These are phyloP conservation scores for Trilocha varians DNA, from an alignment of 2,888 invertebrate genomes.

Conservation along the genomic window DNA sequence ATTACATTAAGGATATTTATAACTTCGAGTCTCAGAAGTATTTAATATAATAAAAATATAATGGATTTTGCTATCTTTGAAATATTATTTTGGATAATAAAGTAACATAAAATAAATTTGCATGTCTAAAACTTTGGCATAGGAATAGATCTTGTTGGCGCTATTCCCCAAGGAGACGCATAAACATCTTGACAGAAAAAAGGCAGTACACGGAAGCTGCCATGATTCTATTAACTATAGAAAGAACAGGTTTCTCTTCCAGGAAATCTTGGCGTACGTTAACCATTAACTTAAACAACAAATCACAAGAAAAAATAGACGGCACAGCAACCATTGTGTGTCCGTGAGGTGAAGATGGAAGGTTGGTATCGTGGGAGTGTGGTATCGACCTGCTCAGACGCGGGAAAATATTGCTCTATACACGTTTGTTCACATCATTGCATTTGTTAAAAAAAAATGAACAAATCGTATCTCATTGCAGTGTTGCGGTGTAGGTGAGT, in stretches of 20 bases:
- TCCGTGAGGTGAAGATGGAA: constrained; percentile 51
- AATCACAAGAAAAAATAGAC: constrained; percentile 52
- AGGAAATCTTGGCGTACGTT: constrained; percentile 50
- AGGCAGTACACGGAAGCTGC: constrained; percentile 51
- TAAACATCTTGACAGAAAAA: constrained; percentile 33
- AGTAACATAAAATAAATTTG: too few relatives aligned
- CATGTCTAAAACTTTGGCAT: too few relatives aligned
- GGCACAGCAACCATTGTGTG: constrained; percentile 57
- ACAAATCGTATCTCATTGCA: neutral
- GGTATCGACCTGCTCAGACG: constrained; percentile 41
- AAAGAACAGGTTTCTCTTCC: constrained; percentile 58
- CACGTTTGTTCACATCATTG: constrained; percentile 38
- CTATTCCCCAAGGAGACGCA: constrained; percentile 38
- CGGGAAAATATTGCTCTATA: constrained; percentile 49
- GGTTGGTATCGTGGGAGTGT: constrained; percentile 54
- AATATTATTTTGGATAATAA: too few relatives aligned
- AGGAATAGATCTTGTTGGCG: constrained; percentile 38
- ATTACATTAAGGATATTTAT: too few relatives aligned
- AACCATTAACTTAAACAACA: constrained; percentile 53
- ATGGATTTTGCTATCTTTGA: too few relatives aligned
- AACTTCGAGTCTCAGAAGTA: too few relatives aligned
- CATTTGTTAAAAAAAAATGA: constrained; percentile 4
- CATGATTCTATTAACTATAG: constrained; percentile 36
- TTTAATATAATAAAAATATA: too few relatives aligned
- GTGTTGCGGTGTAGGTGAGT: constrained; percentile 25